These are phyloP conservation scores for Amblyornis subalaris DNA, from an alignment of 2,113 vertebrate genomes.

Conservation along the genomic window DNA sequence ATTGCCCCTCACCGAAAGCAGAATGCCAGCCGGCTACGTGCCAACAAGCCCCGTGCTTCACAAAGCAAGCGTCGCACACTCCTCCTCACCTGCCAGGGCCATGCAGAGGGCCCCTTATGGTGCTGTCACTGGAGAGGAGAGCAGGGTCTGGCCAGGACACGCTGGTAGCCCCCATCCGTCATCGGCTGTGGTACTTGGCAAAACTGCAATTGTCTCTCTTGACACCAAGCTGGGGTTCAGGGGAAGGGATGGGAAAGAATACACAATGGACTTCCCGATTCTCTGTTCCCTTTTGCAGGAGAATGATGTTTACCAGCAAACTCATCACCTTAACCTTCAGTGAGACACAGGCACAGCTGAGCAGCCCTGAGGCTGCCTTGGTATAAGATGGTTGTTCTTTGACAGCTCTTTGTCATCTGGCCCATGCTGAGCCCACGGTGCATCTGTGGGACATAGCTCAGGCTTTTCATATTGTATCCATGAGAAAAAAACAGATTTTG, in stretches of 20 bases:
- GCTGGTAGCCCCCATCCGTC: background rate
- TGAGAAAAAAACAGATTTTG: background rate
- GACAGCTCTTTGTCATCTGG: background rate
- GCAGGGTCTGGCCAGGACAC: background rate
- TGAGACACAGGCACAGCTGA: background rate
- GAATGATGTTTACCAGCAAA: background rate
- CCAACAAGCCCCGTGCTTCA: background rate
- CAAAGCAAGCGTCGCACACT: rapidly evolving
- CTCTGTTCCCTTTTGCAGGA: background rate
- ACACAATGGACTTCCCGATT: background rate
- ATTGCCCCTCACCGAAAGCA: background rate
- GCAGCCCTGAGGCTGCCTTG: background rate
- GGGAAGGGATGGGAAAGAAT: background rate
- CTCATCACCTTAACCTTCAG: background rate
- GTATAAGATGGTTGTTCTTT: background rate
- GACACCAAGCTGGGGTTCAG: background rate
- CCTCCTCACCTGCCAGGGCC: background rate
- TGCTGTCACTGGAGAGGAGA: background rate
- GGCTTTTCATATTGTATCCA: background rate
- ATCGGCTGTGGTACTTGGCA: background rate
- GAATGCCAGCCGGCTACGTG: rapidly evolving
- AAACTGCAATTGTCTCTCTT: background rate
- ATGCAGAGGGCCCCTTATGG: rapidly evolving
- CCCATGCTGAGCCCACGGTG: background rate
- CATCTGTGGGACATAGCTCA: background rate